Evolutionary conservation across 2,888 invertebrate species (phyloP).

Genomic region (Nipponacmea schrenckii): DNA sequence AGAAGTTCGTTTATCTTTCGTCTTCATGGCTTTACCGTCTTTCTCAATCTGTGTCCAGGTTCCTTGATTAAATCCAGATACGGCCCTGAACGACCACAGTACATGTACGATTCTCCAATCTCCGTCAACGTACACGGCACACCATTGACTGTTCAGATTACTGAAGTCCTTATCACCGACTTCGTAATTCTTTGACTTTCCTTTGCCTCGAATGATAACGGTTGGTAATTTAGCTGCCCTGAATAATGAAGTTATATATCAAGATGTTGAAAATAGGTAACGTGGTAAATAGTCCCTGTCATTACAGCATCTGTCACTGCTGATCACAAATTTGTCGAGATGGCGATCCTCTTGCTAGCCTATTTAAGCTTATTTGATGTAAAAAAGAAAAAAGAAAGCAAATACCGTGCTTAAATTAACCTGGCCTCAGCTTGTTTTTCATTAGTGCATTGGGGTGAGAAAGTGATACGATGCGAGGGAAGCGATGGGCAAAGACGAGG

Average conservation of each 20-base stretch:
- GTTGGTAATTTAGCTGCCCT: slow-evolving; percentile 48
- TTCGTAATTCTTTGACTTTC: slow-evolving; percentile 48
- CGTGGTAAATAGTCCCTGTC: too few relatives aligned
- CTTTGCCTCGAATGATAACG: slow-evolving; percentile 45
- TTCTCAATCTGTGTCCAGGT: slow-evolving; percentile 45
- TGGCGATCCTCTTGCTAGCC: too few relatives aligned
- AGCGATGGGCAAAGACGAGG: too few relatives aligned
- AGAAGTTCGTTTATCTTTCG: not conserved
- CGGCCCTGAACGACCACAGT: slow-evolving; percentile 47
- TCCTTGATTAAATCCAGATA: too few relatives aligned
- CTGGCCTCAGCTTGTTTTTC: too few relatives aligned
- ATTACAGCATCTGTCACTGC: too few relatives aligned
- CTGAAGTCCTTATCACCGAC: slow-evolving; percentile 40
- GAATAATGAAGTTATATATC: slow-evolving; percentile 6
- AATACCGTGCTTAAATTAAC: too few relatives aligned
- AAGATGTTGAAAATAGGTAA: not conserved
- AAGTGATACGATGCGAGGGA: too few relatives aligned
- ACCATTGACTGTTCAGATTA: slow-evolving; percentile 46
- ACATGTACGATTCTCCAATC: slow-evolving; percentile 54
- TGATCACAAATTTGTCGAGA: too few relatives aligned
- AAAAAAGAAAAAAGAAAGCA: too few relatives aligned
- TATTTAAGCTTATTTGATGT: too few relatives aligned
- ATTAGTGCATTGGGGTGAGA: too few relatives aligned
- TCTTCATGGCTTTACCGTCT: slow-evolving; percentile 24
- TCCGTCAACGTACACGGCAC: slow-evolving; percentile 45